Percentiles rank a stretch among this genome's conserved stretches.
Conservation (phyloP, 1,140 invertebrate genomes). For the Metopolophium dirhodum region DNA sequence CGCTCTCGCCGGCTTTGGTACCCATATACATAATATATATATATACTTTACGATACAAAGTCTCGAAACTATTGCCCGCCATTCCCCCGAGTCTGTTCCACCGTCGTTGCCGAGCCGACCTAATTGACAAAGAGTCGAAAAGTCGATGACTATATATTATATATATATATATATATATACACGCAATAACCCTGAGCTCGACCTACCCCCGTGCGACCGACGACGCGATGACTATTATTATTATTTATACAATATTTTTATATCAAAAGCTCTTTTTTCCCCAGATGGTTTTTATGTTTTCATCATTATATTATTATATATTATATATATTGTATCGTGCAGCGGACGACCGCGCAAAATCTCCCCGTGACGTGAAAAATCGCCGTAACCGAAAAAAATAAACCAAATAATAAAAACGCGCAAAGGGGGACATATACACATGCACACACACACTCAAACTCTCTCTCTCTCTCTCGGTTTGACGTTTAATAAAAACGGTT, state of each 20-base stretch:
- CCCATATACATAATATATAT: no score
- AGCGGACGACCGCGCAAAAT: not conserved
- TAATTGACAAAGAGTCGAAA: constrained; percentile 47
- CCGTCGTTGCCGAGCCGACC: not conserved
- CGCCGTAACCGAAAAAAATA: constrained; percentile 9
- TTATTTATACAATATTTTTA: constrained; percentile 4
- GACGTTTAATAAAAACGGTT: constrained; percentile 33
- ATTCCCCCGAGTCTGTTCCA: constrained; percentile 19
- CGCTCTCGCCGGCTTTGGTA: not conserved
- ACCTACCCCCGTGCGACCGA: not conserved
- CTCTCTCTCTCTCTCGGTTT: not conserved
- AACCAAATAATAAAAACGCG: constrained; percentile 13
- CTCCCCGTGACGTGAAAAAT: not conserved
- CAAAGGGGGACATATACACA: not conserved
- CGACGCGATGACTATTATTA: not conserved
- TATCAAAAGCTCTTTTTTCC: constrained; percentile 14
- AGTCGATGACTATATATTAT: not conserved
- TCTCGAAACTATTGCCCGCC: constrained; percentile 1
- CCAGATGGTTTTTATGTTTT: constrained; percentile 49
- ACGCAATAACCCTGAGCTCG: not conserved
- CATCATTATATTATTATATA: not conserved
- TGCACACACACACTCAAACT: not conserved
- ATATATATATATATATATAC: no score
- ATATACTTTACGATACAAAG: not conserved
- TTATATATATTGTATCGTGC: not conserved